A percentile compares a stretch with the other conserved stretches of the same genome.
phyloP scores from a whole-genome alignment of 2,797 vertebrate species.

The Rhinogobio ventralis region DNA sequence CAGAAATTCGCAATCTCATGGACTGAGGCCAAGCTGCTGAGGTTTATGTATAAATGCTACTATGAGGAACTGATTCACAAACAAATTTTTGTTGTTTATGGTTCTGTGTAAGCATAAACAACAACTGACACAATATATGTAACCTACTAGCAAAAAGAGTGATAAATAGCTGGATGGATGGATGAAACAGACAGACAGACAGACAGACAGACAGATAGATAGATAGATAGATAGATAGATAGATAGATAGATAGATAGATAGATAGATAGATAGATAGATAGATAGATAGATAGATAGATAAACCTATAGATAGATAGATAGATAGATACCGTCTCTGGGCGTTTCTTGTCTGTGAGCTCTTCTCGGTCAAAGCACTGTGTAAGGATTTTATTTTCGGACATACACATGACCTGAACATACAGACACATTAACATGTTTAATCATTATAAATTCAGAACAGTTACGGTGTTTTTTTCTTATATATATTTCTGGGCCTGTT shows the following conservation, averaged over 20 bases:
- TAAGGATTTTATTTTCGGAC: slow-evolving; percentile 94
- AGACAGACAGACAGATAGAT: not conserved
- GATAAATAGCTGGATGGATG: not conserved
- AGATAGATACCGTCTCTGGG: slow-evolving; percentile 88
- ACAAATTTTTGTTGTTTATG: not conserved
- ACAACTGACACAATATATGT: not conserved
- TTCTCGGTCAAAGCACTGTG: slow-evolving; percentile 89
- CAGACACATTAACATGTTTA: slow-evolving; percentile 62
- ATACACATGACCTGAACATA: slow-evolving; percentile 89
- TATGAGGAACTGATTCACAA: not conserved
- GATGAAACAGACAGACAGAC: no score
- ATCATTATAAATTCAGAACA: slow-evolving; percentile 20
- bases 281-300: not conserved
- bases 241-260: not conserved
- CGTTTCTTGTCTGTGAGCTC: slow-evolving; percentile 97
- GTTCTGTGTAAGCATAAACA: not conserved
- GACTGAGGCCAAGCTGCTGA: slow-evolving; percentile 24
- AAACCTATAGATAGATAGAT: not conserved
- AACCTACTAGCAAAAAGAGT: not conserved
- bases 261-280: not conserved
- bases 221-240: not conserved
- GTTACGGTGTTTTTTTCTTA: slow-evolving; percentile 5
- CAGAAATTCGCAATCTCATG: slow-evolving; percentile 67
- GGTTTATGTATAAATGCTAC: not conserved
- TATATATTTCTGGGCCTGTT: slow-evolving; percentile 32